Evolutionary conservation across 2,113 vertebrate species (phyloP).

Genomic region (Nothocercus julius): DNA sequence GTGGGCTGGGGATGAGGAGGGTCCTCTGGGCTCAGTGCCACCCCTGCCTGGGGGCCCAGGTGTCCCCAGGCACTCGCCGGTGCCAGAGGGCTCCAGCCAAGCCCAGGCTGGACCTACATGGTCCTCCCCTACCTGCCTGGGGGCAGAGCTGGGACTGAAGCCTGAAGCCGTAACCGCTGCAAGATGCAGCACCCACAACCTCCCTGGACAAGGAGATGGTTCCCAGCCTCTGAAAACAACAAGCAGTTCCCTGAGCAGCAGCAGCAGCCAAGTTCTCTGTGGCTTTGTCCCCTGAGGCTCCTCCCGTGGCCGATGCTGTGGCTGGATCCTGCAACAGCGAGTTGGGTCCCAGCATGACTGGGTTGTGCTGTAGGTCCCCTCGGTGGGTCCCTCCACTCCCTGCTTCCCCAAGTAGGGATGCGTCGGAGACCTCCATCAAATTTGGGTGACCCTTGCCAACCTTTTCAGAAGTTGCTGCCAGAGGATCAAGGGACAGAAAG

Average conservation of each 20-base stretch:
- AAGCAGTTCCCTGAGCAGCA: background rate
- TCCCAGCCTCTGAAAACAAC: background rate
- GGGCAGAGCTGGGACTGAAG: background rate
- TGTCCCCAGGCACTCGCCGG: no score
- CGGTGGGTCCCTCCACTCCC: background rate
- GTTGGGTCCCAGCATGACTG: background rate
- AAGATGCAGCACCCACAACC: rapidly evolving
- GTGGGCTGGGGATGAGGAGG: no score
- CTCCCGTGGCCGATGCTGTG: rapidly evolving
- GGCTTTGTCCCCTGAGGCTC: background rate
- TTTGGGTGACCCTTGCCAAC: background rate
- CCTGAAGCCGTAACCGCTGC: no score
- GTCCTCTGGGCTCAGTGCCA: no score
- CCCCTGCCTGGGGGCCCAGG: no score
- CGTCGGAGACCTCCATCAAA: background rate
- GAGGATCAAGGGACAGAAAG: background rate
- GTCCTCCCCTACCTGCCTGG: background rate
- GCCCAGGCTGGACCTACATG: background rate
- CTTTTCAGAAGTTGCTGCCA: background rate
- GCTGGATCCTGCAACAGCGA: rapidly evolving
- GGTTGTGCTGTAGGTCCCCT: background rate
- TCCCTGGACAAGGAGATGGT: background rate
- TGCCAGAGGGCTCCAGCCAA: background rate
- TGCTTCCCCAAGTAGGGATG: background rate
- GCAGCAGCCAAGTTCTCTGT: background rate